phyloP scores from a whole-genome alignment of 2,797 vertebrate genomes.

The Zalophus californianus region DNA sequence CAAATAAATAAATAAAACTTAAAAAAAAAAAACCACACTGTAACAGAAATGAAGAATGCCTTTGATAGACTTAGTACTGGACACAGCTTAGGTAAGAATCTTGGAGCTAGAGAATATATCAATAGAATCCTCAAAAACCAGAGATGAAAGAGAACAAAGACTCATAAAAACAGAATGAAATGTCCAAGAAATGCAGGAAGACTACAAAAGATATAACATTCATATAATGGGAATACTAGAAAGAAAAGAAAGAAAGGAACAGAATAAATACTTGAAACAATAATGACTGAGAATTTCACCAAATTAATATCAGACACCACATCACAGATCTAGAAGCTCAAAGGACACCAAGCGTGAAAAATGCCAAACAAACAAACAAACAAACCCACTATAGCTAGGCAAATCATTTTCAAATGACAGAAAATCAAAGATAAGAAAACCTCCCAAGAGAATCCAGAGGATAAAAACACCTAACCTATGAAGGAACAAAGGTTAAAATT shows the following conservation, averaged over 20 bases:
- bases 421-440: neutral
- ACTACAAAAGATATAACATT: neutral
- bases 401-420: neutral
- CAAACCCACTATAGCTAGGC: neutral
- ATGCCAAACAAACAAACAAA: neutral
- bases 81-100: neutral
- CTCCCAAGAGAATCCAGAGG: neutral
- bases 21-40: neutral
- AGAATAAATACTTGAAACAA: neutral
- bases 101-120: neutral
- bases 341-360: neutral
- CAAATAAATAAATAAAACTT: neutral
- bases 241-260: neutral
- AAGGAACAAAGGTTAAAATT: neutral
- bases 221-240: neutral
- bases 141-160: neutral
- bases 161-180: neutral
- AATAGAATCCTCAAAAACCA: neutral
- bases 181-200: neutral
- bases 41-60: neutral
- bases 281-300: neutral
- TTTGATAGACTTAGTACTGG: neutral
- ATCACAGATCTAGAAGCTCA: neutral
- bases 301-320: neutral
- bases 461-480: neutral